phyloP scores from a whole-genome alignment of 2,888 invertebrate genomes.

The Stramonita haemastoma region DNA sequence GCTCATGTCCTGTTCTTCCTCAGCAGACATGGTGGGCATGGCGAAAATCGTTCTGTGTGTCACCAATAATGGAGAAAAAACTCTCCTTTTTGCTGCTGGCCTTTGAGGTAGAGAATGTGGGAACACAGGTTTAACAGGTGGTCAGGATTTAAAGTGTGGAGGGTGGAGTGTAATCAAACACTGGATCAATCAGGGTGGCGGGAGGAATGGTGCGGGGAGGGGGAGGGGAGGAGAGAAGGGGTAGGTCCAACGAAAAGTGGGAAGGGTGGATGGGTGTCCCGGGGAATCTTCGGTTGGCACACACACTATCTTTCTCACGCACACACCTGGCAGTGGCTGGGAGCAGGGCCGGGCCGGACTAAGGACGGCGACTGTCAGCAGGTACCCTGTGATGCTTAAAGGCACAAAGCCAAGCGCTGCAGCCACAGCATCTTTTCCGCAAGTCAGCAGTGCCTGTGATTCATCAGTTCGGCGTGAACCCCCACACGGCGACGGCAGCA shows the following conservation, averaged over 20 bases:
- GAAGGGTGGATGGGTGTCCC: not conserved
- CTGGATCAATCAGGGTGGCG: slow-evolving; percentile 12
- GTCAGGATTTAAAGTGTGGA: not conserved
- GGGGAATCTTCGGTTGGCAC: slow-evolving; percentile 14
- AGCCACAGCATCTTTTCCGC: not conserved
- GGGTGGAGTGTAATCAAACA: not conserved
- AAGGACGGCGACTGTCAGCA: not conserved
- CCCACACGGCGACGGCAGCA: not conserved
- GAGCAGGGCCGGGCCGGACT: not conserved
- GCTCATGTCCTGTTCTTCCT: slow-evolving; percentile 21
- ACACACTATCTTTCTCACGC: not conserved
- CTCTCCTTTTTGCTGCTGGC: not conserved
- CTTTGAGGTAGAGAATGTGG: not conserved
- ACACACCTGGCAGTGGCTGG: slow-evolving; percentile 6
- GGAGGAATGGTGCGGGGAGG: not conserved
- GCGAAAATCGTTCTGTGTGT: slow-evolving; percentile 19
- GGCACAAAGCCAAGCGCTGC: not conserved
- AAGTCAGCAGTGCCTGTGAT: slow-evolving; percentile 22
- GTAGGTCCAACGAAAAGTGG: slow-evolving; percentile 23
- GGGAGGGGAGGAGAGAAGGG: not conserved
- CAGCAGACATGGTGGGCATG: slow-evolving; percentile 45
- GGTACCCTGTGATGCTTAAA: not conserved
- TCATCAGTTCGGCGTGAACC: slow-evolving; percentile 12
- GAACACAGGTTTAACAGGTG: not conserved
- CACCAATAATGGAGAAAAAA: not conserved